These are phyloP conservation scores for Coelogynopora nodosa DNA, from an alignment of 2,888 invertebrate genomes.

Conservation along the genomic window DNA sequence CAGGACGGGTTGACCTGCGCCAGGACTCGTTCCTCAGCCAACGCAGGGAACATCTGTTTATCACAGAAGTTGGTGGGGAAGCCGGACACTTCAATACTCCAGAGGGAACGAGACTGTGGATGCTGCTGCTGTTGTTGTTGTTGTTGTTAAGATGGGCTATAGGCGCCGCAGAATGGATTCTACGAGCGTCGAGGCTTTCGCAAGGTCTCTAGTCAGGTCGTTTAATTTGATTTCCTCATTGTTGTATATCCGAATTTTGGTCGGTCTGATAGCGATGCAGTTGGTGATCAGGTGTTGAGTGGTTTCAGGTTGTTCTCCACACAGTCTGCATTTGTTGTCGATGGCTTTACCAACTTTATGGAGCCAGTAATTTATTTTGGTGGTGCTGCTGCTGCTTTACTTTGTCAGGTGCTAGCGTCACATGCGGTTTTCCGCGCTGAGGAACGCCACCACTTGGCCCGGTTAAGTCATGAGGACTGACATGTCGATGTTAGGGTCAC, in stretches of 20 bases:
- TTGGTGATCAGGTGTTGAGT: background rate
- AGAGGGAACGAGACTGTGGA: no score
- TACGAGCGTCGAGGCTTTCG: background rate
- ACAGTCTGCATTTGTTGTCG: background rate
- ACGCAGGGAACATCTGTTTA: background rate
- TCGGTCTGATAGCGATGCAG: background rate
- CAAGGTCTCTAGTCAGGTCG: background rate
- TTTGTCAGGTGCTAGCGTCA: no score
- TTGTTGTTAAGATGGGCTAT: background rate
- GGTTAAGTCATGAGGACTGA: no score
- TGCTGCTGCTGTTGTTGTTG: background rate
- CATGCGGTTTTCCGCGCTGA: no score
- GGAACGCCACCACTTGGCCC: no score
- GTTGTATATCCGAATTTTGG: background rate
- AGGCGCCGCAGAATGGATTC: background rate
- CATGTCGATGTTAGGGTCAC: no score
- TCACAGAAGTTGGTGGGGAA: background rate
- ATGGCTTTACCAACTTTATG: background rate
- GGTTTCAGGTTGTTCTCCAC: background rate
- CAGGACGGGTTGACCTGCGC: background rate
- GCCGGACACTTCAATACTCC: background rate
- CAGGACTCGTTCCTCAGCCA: background rate
- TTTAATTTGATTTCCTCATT: background rate
- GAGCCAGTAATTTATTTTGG: background rate
- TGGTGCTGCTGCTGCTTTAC: no score